Evolutionary conservation across 2,113 vertebrate genomes (phyloP).

Genomic region (Oreochromis tanganicae): DNA sequence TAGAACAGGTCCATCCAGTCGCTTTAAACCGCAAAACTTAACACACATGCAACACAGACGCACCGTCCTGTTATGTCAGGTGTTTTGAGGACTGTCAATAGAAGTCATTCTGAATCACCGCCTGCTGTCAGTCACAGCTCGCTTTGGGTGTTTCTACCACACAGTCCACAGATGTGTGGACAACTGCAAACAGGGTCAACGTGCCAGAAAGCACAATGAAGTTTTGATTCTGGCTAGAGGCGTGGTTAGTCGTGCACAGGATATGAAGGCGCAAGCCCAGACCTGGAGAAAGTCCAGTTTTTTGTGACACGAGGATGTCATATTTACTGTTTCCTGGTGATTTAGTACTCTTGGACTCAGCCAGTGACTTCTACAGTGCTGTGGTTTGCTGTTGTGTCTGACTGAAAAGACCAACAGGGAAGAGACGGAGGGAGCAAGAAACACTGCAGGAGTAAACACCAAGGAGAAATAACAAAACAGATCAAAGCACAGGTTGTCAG

Average conservation of each 20-base stretch:
- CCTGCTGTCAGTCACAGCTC: neutral
- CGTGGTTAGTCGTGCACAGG: neutral
- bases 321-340: conserved; percentile 5
- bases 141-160: neutral
- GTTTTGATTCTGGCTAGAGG: neutral
- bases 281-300: neutral
- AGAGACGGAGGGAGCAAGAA: neutral
- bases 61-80: neutral
- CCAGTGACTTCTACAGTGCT: neutral
- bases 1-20: conserved; percentile 58
- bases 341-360: neutral
- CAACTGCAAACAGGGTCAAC: neutral
- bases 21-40: neutral
- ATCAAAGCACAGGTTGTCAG: conserved; percentile 20
- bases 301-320: conserved; percentile 2
- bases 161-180: neutral
- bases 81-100: neutral
- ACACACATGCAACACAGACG: neutral
- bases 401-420: neutral
- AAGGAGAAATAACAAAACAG: neutral
- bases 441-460: neutral
- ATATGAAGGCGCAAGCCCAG: neutral
- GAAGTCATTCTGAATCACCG: neutral
- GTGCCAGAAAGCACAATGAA: neutral
- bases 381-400: conserved; percentile 6